phyloP scores from a whole-genome alignment of 2,888 invertebrate species.

The Aplocera efformata region DNA sequence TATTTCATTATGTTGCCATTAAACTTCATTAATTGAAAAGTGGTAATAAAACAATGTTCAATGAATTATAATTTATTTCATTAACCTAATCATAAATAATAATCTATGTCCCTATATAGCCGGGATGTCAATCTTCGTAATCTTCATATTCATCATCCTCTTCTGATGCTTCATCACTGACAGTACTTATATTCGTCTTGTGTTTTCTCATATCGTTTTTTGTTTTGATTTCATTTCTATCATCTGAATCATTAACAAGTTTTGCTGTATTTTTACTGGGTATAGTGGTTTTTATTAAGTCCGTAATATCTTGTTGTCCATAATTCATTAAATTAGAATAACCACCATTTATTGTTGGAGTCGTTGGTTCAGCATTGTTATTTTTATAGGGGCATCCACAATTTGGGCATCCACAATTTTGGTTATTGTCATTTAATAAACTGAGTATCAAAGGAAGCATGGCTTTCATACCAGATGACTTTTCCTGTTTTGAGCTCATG shows the following conservation, averaged over 20 bases:
- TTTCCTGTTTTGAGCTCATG: conserved; percentile 35
- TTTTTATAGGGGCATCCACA: conserved; percentile 37
- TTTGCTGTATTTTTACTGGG: conserved; percentile 2
- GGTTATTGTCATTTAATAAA: conserved; percentile 50
- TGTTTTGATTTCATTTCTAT: not conserved
- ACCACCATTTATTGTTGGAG: conserved; percentile 38
- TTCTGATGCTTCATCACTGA: conserved; percentile 38
- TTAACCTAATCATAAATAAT: conserved; percentile 20
- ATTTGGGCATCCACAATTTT: conserved; percentile 41
- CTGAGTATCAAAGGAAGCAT: conserved; percentile 61
- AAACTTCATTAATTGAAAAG: too few relatives aligned
- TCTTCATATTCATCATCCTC: conserved; percentile 33
- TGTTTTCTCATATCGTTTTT: conserved; percentile 9
- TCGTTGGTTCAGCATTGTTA: conserved; percentile 32
- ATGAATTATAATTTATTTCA: conserved; percentile 16
- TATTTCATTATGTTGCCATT: too few relatives aligned
- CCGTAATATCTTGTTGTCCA: conserved; percentile 20
- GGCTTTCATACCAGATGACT: conserved; percentile 48
- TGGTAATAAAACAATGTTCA: too few relatives aligned
- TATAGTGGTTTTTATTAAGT: not conserved
- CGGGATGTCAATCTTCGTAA: conserved; percentile 13
- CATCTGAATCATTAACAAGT: conserved; percentile 5
- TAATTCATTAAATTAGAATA: conserved; percentile 47
- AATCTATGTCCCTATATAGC: not conserved
- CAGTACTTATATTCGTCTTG: conserved; percentile 24